Percentiles rank a stretch among this genome's conserved stretches.
Evolutionary conservation across 2,113 vertebrate species (phyloP).

Genomic region (Bambusicola thoracicus): DNA sequence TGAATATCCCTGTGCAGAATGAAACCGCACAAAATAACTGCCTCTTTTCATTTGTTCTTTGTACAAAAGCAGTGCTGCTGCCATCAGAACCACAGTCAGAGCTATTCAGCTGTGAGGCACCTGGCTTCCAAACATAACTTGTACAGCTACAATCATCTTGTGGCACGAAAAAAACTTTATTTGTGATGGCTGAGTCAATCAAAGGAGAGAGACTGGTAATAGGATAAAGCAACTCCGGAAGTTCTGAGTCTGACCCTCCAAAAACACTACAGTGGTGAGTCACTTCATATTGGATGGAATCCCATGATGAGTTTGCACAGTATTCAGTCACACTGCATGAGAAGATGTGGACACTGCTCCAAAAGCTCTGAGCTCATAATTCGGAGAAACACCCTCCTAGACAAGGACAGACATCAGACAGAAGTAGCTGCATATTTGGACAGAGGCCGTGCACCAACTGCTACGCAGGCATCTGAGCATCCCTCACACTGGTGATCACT

Average conservation of each 20-base stretch:
- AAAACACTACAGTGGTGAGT: background rate
- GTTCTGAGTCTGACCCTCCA: background rate
- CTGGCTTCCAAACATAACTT: background rate
- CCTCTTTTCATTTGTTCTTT: background rate
- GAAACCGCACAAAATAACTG: background rate
- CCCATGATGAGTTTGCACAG: background rate
- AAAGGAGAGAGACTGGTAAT: background rate
- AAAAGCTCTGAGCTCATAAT: background rate
- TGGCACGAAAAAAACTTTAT: background rate
- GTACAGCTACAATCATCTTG: background rate
- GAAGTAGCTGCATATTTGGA: background rate
- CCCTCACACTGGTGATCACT: accelerated
- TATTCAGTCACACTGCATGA: background rate
- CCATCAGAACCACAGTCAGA: background rate
- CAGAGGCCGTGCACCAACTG: background rate
- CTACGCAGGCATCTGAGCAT: background rate
- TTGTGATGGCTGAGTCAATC: background rate
- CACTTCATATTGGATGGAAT: background rate
- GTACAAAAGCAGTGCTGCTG: background rate
- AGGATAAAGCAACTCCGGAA: background rate
- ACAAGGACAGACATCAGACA: background rate
- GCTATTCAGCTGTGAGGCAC: background rate
- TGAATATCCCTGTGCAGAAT: background rate
- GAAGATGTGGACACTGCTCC: background rate
- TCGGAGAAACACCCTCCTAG: background rate